Evolutionary conservation across 1,140 invertebrate species (phyloP).

Genomic region (Limonius californicus): DNA sequence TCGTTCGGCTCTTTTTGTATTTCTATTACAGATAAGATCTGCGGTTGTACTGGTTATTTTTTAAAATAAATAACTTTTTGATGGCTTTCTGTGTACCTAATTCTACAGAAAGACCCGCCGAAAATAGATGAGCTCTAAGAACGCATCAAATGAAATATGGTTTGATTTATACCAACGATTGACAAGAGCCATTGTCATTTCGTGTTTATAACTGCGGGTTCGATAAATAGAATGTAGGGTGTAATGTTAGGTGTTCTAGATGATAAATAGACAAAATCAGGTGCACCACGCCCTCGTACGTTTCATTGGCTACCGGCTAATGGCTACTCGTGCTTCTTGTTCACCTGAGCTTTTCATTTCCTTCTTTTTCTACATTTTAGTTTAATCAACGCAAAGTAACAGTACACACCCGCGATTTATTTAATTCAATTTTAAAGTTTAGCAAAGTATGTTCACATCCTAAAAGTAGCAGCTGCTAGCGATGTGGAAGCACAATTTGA

Average conservation of each 20-base stretch:
- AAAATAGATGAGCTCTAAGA: too few species aligned
- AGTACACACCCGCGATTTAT: too few species aligned
- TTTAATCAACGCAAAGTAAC: too few species aligned
- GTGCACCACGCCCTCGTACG: conserved; percentile 9
- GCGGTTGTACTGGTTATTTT: background rate
- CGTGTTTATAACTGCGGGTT: too few species aligned
- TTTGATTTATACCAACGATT: too few species aligned
- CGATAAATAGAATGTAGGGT: background rate
- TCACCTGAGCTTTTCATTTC: background rate
- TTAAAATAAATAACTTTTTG: background rate
- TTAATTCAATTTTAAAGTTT: too few species aligned
- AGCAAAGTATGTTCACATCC: too few species aligned
- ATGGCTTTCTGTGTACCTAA: background rate
- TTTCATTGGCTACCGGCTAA: conserved; percentile 21
- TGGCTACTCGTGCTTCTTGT: conserved; percentile 13
- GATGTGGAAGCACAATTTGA: too few species aligned
- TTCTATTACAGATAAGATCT: conserved; percentile 1
- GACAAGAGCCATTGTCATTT: too few species aligned
- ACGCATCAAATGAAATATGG: too few species aligned
- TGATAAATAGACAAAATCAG: conserved; percentile 16
- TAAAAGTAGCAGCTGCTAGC: too few species aligned
- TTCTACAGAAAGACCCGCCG: background rate
- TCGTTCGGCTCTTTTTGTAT: conserved; percentile 10
- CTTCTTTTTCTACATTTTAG: too few species aligned
- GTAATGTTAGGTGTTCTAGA: conserved; percentile 5